Conservation (phyloP, 2,797 vertebrate genomes). For the Enteromius fasciolatus region DNA sequence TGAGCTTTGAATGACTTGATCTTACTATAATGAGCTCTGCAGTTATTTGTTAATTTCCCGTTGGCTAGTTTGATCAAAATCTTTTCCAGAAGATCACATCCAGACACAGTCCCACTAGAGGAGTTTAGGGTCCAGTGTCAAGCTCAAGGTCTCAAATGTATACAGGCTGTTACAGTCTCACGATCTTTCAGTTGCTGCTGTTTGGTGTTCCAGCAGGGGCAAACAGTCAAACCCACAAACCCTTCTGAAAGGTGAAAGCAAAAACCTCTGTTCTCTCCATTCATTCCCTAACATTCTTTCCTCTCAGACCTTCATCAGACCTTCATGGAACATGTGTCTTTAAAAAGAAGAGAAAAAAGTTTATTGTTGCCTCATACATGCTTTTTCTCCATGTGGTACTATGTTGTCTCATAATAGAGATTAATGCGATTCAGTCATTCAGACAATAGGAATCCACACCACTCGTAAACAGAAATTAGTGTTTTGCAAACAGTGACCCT, state of each 20-base stretch:
- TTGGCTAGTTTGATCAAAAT: neutral
- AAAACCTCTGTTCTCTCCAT: slow-evolving; percentile 11
- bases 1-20: neutral
- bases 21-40: neutral
- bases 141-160: neutral
- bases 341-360: neutral
- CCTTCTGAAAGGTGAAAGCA: slow-evolving; percentile 22
- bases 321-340: neutral
- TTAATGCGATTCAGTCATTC: neutral
- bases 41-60: neutral
- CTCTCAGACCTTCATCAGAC: neutral
- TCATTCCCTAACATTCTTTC: neutral
- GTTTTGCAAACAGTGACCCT: neutral
- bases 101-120: neutral
- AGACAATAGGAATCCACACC: neutral
- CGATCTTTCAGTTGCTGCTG: neutral
- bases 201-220: neutral
- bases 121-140: slow-evolving; percentile 1
- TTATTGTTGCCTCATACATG: neutral
- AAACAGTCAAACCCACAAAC: slow-evolving; percentile 19
- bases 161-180: neutral
- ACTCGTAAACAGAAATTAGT: neutral
- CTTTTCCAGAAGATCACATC: neutral
- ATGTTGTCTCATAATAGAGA: neutral
- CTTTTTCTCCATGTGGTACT: neutral